Evolutionary conservation across 2,888 invertebrate species (phyloP), one percentile per base, ranked within the genome.

Genomic region (Patella depressa): DNA sequence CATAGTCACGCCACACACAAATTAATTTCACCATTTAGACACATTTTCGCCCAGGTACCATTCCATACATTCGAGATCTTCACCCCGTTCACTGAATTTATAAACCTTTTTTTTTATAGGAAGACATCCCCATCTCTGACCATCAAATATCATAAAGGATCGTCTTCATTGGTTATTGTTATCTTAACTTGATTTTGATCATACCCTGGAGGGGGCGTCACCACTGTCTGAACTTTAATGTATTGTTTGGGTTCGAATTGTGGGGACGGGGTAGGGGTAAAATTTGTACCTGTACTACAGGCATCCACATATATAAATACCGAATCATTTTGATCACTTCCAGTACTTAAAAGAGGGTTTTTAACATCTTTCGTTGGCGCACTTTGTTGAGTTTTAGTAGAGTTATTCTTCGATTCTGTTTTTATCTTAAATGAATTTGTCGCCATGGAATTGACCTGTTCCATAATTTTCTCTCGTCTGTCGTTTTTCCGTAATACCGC

Each of bases 401-500:
- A 76, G 19, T 29, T 53, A 59, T 57, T 19, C 57, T 65, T 29
- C 53, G 71, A 71, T n/a, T 65, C 77, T 0, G 75, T 45, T 12
- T 71, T 79, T 73, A 79, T 72, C n/a, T 70, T 76, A 70, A 75
- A 78, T 45, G 81, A 77, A 73, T 79, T 82, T 14, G 79, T 65
- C 7, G 85, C 81, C 53, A 85, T 72, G 24, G 83, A 82, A 14
- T 83, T 83, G 80, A 89, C 86, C 72, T 85, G 85, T 57, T 82
- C 85, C n/a, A 87, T 75, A 9, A 89, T 81, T 80, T 89, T 85
- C 73, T 90, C 89, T 29, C 89, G 78, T 11, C 89, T 78, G 75
- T 89, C 89, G 29, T 88, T 85, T 74, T 89, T 88, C 29, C 90
- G 75, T 4, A 90, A 81, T 12, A 84, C 82, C 53, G 89, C 88